These are phyloP conservation scores for Balaeniceps rex DNA, from an alignment of 2,113 vertebrate genomes.

Conservation along the genomic window DNA sequence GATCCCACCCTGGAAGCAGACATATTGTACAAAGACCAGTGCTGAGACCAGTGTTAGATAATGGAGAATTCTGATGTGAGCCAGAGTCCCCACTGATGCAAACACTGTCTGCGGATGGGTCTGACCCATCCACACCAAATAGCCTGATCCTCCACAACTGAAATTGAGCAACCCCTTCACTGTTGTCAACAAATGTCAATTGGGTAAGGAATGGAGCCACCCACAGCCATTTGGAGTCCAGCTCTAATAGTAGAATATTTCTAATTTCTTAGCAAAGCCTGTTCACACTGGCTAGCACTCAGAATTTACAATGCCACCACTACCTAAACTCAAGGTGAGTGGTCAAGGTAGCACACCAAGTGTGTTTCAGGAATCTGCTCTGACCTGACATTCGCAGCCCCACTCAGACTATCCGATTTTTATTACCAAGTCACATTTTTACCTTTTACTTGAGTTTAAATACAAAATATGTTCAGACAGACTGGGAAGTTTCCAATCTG, in stretches of 20 bases:
- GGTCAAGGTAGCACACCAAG: not conserved
- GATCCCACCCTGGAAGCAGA: not conserved
- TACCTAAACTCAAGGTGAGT: not conserved
- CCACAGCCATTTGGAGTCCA: not conserved
- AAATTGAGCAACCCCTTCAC: not conserved
- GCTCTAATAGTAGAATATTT: not conserved
- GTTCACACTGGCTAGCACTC: not conserved
- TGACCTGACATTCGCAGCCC: not conserved
- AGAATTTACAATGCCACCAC: not conserved
- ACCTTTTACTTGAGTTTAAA: not conserved
- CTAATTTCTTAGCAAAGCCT: not conserved
- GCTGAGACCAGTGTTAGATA: not conserved
- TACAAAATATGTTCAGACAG: not conserved
- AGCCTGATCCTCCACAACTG: not conserved
- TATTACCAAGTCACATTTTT: not conserved
- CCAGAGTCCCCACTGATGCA: not conserved
- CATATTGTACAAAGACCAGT: not conserved
- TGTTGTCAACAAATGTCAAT: not conserved
- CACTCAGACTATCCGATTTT: not conserved
- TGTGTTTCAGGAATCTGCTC: not conserved
- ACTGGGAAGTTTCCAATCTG: not conserved
- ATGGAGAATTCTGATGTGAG: not conserved
- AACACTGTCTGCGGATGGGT: not conserved
- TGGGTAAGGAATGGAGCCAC: not conserved
- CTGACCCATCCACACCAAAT: not conserved